Evolutionary conservation across 2,888 invertebrate genomes (phyloP).

Genomic region (Cordilura impudica): DNA sequence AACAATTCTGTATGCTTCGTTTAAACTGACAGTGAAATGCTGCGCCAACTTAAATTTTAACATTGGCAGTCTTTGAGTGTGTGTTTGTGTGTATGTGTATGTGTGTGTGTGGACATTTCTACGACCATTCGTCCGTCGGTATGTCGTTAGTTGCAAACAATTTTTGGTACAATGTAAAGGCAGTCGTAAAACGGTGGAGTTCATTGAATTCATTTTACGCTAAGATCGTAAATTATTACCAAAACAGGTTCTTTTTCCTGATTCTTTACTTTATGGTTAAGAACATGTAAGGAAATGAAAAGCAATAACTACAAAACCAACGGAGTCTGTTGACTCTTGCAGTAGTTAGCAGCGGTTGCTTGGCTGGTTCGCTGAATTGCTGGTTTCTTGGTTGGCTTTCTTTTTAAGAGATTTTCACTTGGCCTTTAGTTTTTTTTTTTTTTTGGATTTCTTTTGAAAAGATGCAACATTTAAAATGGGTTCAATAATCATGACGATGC

Average conservation of each 20-base stretch:
- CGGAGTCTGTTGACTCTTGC: slow-evolving; percentile 47
- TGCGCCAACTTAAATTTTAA: neutral
- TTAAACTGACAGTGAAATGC: slow-evolving; percentile 29
- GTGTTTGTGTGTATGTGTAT: neutral
- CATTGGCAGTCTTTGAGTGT: neutral
- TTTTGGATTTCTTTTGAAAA: slow-evolving; percentile 26
- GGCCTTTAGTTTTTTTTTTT: neutral
- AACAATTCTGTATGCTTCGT: neutral
- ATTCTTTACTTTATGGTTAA: slow-evolving; percentile 31
- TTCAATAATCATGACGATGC: slow-evolving; percentile 32
- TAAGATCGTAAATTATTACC: slow-evolving; percentile 58
- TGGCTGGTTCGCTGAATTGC: neutral
- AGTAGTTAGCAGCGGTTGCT: slow-evolving; percentile 5
- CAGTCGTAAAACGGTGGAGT: slow-evolving; percentile 21
- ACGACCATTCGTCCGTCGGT: neutral
- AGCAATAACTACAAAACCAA: slow-evolving; percentile 20
- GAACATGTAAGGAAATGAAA: neutral
- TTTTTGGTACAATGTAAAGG: slow-evolving; percentile 24
- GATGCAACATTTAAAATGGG: slow-evolving; percentile 16
- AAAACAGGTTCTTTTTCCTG: slow-evolving; percentile 63
- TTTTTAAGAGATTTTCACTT: slow-evolving; percentile 47
- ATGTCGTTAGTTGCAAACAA: neutral
- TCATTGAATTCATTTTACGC: slow-evolving; percentile 59
- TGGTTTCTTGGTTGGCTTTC: slow-evolving; percentile 30
- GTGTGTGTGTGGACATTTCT: no score